Base-by-base conservation (phyloP, 2,888 invertebrate genomes). In the Thalpophila matura region DNA sequence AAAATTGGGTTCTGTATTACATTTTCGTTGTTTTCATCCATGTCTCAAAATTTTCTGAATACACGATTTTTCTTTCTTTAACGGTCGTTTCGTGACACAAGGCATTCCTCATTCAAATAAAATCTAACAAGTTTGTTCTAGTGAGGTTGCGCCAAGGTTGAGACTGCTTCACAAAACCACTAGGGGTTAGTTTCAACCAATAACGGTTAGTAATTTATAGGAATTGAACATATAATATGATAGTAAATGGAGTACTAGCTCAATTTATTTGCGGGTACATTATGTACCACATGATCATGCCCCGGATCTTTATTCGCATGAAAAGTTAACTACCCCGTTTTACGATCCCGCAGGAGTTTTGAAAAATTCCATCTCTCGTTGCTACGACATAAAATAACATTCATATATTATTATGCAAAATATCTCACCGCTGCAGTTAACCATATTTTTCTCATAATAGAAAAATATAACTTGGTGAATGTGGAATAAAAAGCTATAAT, bases 271-370 rank as follows among this genome's bases (percentile, higher is more conserved):
- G 9, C 43, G 5, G 6, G 20, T 12, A 56, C 43, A 29, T 57
- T 57, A 67, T 50, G 14, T 18, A 38, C 31, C 63, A 38, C 45
- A 66, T 56, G 47, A 49, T 45, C 20, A 40, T 58, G 14, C 12
- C 18, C 2, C 43, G 20, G 66, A 56, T 49, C 65, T 64, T 31
- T 26, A 64, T 67, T 49, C 49, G 1, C 20, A 35, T 67, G 43
- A 72, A 71, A 67, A 49, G n/a, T 67, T 67, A 72, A 67, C 73
- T 29, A 49, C 49, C 74, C 42, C 33, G 20, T 47, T 73, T 73
- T 73, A 73, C 49, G 73, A 49, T 45, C 26, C 45, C 10, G n/a
- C 38, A 26, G 33, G 24, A 67, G 58, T 56, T 73, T 73, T 45
- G 43, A 67, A 67, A 67, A 73, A 67, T 66, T 56, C 33, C 66